Evolutionary conservation across 2,113 vertebrate species (phyloP).

Genomic region (Globicephala melas): DNA sequence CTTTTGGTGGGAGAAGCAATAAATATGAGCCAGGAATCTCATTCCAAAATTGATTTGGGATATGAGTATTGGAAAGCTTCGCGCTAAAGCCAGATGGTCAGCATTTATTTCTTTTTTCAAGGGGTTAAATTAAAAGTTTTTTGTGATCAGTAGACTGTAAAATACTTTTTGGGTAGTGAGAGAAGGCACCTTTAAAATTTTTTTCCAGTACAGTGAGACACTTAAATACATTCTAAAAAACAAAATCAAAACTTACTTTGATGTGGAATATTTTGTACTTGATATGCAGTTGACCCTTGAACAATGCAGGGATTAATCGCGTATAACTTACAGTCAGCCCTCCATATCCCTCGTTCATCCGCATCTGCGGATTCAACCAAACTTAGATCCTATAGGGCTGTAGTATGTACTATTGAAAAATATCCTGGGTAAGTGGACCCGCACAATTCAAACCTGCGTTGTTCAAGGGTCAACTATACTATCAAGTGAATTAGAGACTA

Average conservation of each 20-base stretch:
- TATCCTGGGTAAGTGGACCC: neutral
- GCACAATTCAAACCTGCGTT: neutral
- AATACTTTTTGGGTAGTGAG: neutral
- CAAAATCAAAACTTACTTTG: neutral
- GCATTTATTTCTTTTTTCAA: neutral
- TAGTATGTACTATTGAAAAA: neutral
- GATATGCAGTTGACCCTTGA: neutral
- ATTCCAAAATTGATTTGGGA: neutral
- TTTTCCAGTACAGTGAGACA: neutral
- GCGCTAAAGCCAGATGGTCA: neutral
- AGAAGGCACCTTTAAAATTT: neutral
- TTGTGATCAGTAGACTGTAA: neutral
- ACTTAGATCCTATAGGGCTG: neutral
- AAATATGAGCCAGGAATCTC: neutral
- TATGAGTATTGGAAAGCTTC: neutral
- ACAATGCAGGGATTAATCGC: neutral
- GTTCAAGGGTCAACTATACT: neutral
- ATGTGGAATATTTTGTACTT: neutral
- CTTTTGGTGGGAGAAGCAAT: neutral
- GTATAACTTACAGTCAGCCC: neutral
- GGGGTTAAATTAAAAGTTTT: neutral
- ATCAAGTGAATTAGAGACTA: neutral
- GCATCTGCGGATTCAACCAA: neutral
- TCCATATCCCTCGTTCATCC: neutral
- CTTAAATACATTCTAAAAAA: neutral